Evolutionary conservation across 1,140 invertebrate genomes (phyloP), one percentile per base, ranked within the genome.

Genomic region (Brachionus plicatilis): DNA sequence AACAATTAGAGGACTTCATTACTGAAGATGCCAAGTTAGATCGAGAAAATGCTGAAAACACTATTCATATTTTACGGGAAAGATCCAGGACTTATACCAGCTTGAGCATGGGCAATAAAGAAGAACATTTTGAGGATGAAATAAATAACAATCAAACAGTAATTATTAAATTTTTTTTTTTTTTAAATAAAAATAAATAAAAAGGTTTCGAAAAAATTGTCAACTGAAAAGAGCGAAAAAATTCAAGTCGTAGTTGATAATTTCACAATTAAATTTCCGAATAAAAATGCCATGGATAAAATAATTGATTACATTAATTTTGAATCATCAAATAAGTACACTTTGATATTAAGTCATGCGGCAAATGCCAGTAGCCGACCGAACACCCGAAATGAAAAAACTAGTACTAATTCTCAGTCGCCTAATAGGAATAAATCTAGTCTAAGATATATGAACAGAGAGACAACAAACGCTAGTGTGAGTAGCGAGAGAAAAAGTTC

Each of bases 301-400:
- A 60, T 82, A 68, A 68, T 82, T 20, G 65, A 82, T 43, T 82
- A 65, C 24, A 68, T 82, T 3, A 82, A 82, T 47, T 82, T 82
- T 82, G 79, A 82, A 37, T 65, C 79, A 12, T 82, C 79, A 24
- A 82, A 82, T 47, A 60, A 82, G n/a, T 82, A 43, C 79, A 65
- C 50, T 60, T 24, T 82, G 29, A 68, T 82, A 29, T 24, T 82
- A 27, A 68, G 37, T n/a, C 79, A 82, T 65, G 65, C 53, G 53
- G 9, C 37, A n/a, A 68, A 7, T 20, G 20, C 53, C n/a, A 60
- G 65, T 37, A 60, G 79, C 14, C 79, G 79, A n/a, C 65, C 79
- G 14, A 82, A 20, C 8, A 60, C 53, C n/a, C 11, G 53, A 82
- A 72, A 72, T 43, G 79, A 65, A 60, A 68, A 82, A 82, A 65